These are phyloP conservation scores for Spea hammondii DNA, from an alignment of 2,797 vertebrate genomes.

Conservation along the genomic window DNA sequence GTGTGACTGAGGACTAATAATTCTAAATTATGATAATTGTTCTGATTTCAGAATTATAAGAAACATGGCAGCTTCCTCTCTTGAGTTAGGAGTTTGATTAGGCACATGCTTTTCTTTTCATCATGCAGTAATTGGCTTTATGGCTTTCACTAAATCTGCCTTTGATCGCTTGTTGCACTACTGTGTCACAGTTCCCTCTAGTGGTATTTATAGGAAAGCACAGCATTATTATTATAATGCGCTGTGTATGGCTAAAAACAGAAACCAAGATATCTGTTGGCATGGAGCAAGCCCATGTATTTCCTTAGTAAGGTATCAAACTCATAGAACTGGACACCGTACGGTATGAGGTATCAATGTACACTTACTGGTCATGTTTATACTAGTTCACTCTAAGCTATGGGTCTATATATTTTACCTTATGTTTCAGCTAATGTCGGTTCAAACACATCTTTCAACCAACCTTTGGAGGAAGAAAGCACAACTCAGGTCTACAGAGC, in stretches of 20 bases:
- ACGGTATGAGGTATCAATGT: no score
- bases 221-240: neutral
- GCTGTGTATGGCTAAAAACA: no score
- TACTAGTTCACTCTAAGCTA: no score
- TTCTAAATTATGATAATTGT: neutral
- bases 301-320: no score
- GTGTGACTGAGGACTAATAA: neutral
- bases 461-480: neutral
- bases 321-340: no score
- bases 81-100: neutral
- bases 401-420: neutral
- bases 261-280: no score
- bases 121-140: neutral
- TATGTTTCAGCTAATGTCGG: conserved; percentile 8
- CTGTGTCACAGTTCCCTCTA: conserved; percentile 17
- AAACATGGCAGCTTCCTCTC: conserved; percentile 15
- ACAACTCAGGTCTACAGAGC: neutral
- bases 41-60: neutral
- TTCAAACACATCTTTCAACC: neutral
- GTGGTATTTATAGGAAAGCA: conserved; percentile 1
- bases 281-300: no score
- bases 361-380: no score
- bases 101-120: neutral
- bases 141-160: neutral
- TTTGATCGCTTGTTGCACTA: neutral